Evolutionary conservation across 2,888 invertebrate genomes (phyloP).

Genomic region (Bellardia pandia): DNA sequence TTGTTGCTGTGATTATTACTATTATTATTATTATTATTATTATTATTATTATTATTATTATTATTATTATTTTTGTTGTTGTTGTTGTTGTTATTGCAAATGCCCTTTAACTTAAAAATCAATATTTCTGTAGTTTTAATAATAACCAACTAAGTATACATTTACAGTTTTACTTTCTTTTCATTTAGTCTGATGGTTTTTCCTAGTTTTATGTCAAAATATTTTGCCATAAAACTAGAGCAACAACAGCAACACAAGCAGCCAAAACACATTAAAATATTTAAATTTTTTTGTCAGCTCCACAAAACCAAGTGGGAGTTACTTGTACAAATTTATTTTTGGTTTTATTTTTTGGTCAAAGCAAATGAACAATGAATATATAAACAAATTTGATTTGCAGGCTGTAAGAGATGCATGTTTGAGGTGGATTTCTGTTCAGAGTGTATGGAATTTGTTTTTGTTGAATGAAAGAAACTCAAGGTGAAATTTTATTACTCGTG

Average conservation of each 20-base stretch:
- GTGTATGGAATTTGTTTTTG: background rate
- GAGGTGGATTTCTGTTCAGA: background rate
- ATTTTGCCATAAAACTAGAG: background rate
- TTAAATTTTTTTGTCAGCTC: background rate
- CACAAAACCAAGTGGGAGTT: constrained; percentile 15
- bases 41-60: constrained; percentile 24
- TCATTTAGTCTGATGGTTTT: background rate
- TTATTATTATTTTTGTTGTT: constrained; percentile 16
- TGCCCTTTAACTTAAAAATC: constrained; percentile 55
- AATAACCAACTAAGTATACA: constrained; percentile 2
- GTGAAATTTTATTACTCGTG: constrained; percentile 40
- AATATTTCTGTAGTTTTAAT: constrained; percentile 24
- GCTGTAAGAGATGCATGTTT: background rate
- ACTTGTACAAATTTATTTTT: background rate
- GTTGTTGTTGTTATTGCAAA: constrained; percentile 12
- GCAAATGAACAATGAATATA: background rate
- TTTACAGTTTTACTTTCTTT: background rate
- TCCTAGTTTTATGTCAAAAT: background rate
- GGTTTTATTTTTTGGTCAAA: background rate
- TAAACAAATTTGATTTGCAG: constrained; percentile 12
- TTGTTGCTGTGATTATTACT: constrained; percentile 35
- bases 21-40: constrained; percentile 39
- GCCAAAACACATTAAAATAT: constrained; percentile 20
- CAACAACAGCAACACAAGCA: background rate
- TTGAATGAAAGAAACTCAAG: constrained; percentile 10